These are phyloP conservation scores for Drosophila yakuba DNA, from an alignment of 1,140 invertebrate genomes.

Conservation along the genomic window DNA sequence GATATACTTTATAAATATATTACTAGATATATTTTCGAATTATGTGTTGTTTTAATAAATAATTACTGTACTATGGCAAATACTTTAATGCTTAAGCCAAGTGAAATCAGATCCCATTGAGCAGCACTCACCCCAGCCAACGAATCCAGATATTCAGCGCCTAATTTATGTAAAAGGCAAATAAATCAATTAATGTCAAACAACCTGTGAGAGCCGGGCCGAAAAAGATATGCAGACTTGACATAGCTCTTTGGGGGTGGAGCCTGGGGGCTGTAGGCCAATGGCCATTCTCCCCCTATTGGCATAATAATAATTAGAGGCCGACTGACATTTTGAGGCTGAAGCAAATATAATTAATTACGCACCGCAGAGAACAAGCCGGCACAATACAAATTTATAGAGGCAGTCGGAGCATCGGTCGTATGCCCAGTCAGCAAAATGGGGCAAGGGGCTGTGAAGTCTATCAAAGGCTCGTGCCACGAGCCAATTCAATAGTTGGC, in stretches of 20 bases:
- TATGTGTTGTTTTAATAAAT: background rate
- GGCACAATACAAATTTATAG: constrained; percentile 77
- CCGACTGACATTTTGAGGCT: constrained; percentile 75
- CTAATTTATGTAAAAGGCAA: constrained; percentile 83
- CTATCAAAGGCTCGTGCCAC: constrained; percentile 47
- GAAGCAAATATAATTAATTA: constrained; percentile 84
- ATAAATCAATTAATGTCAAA: constrained; percentile 85
- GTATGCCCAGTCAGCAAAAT: constrained; percentile 28
- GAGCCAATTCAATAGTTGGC: constrained; percentile 65
- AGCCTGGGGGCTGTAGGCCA: background rate
- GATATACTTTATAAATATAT: no score
- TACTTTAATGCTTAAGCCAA: constrained; percentile 31
- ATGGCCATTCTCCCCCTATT: constrained; percentile 34
- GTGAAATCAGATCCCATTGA: constrained; percentile 12
- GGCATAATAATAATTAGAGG: constrained; percentile 78
- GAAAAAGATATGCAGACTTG: constrained; percentile 41
- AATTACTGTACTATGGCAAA: background rate
- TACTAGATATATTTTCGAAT: background rate
- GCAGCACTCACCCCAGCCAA: background rate
- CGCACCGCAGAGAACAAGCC: constrained; percentile 68
- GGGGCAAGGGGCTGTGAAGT: background rate
- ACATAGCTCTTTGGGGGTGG: background rate
- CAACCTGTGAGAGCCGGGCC: constrained; percentile 68
- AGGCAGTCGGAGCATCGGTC: constrained; percentile 16
- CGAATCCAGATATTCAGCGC: constrained; percentile 57